Percentiles rank a stretch among this genome's conserved stretches.
These are phyloP conservation scores for Lucifuga dentata DNA, from an alignment of 2,113 vertebrate species.

Conservation along the genomic window DNA sequence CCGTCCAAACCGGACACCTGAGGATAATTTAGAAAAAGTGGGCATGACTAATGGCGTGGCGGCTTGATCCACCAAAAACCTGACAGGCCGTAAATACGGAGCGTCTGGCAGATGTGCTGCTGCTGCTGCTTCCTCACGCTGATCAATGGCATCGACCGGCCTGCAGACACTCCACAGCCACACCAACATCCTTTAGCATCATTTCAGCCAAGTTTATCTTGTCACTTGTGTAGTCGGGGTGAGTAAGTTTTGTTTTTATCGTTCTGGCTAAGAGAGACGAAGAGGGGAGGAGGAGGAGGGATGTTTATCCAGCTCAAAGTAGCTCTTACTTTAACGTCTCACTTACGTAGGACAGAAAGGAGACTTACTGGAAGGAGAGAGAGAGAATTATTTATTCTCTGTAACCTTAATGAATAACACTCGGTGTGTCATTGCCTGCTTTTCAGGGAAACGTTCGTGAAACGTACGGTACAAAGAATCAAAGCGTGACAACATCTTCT, in stretches of 20 bases:
- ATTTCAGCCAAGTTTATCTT: conserved; percentile 68
- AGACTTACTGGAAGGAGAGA: conserved; percentile 55
- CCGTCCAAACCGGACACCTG: conserved; percentile 52
- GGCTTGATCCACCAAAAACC: conserved; percentile 58
- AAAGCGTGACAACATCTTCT: too few relatives aligned
- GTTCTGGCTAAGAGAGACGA: conserved; percentile 14
- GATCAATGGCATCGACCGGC: conserved; percentile 71
- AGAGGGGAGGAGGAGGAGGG: conserved; percentile 59
- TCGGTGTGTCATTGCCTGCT: too few relatives aligned
- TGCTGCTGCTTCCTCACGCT: conserved; percentile 43
- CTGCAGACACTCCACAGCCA: conserved; percentile 68
- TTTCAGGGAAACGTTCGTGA: too few relatives aligned
- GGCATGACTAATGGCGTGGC: conserved; percentile 65
- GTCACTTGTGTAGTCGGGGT: conserved; percentile 49
- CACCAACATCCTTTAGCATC: conserved; percentile 65
- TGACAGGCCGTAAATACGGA: conserved; percentile 77
- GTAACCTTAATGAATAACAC: too few relatives aligned
- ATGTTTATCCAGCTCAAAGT: conserved; percentile 67
- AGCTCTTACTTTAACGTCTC: conserved; percentile 51
- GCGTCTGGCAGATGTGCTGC: conserved; percentile 66
- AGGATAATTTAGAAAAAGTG: conserved; percentile 61
- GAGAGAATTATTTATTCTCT: neutral
- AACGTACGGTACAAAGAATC: too few relatives aligned
- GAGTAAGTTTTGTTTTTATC: conserved; percentile 61
- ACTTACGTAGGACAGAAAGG: conserved; percentile 44